These are phyloP conservation scores for Chorisops tibialis DNA, from an alignment of 2,888 invertebrate genomes.

Conservation along the genomic window DNA sequence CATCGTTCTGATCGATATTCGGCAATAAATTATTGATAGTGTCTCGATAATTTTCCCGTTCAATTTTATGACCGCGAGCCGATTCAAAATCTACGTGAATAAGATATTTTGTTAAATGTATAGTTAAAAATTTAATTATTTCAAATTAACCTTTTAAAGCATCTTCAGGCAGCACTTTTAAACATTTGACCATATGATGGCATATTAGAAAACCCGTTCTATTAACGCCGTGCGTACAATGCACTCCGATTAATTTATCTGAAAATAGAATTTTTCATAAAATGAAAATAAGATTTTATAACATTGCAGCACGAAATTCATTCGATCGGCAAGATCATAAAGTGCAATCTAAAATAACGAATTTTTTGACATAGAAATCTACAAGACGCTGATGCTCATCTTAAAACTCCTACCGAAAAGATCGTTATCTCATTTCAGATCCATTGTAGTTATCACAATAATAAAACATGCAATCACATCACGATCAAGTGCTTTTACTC, in stretches of 20 bases:
- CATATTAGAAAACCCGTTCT: conserved; percentile 77
- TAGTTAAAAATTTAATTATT: conserved; percentile 36
- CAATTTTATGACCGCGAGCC: conserved; percentile 67
- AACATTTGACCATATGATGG: conserved; percentile 65
- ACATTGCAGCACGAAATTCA: neutral
- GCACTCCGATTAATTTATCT: conserved; percentile 72
- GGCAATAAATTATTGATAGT: too few relatives aligned
- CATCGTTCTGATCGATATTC: too few relatives aligned
- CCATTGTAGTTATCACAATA: conserved; percentile 5
- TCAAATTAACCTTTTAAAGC: conserved; percentile 58
- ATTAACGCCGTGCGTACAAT: conserved; percentile 80
- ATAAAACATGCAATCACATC: conserved; percentile 6
- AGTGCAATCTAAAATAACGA: too few relatives aligned
- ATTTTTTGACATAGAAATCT: too few relatives aligned
- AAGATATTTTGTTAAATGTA: neutral
- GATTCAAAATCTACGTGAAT: conserved; percentile 57
- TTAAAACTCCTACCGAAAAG: too few relatives aligned
- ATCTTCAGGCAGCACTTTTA: conserved; percentile 56
- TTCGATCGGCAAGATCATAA: too few relatives aligned
- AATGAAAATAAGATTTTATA: conserved; percentile 22
- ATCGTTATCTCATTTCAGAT: too few relatives aligned
- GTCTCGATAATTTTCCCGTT: conserved; percentile 58
- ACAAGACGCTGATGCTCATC: too few relatives aligned
- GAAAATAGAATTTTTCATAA: too few relatives aligned
- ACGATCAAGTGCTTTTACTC: conserved; percentile 9